Percentiles rank a stretch among this genome's conserved stretches.
These are phyloP conservation scores for Ctena decussata DNA, from an alignment of 2,888 invertebrate species.

Conservation along the genomic window DNA sequence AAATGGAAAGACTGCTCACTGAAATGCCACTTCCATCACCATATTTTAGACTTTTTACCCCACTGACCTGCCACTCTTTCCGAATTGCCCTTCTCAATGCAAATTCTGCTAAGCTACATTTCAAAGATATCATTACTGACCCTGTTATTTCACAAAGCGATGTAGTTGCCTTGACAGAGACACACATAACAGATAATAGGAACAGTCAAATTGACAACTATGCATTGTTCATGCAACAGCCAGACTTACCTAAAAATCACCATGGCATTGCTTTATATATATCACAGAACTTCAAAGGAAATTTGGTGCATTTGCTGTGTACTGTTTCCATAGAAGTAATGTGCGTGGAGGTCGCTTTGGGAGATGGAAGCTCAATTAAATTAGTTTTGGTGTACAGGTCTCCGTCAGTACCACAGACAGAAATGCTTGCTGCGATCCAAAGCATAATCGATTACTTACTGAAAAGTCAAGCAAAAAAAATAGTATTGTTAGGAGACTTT, in stretches of 20 bases:
- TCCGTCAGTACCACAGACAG: not conserved
- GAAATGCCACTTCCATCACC: too few relatives aligned
- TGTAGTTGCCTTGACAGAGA: not conserved
- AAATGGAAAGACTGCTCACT: not conserved
- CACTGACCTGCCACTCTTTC: not conserved
- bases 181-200: not conserved
- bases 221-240: too few relatives aligned
- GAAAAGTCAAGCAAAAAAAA: not conserved
- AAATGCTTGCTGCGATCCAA: not conserved
- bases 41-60: not conserved
- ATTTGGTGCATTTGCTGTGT: too few relatives aligned
- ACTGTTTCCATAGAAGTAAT: too few relatives aligned
- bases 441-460: not conserved
- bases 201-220: too few relatives aligned
- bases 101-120: not conserved
- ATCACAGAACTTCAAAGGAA: too few relatives aligned
- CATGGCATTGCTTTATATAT: too few relatives aligned
- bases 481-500: too few relatives aligned
- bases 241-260: too few relatives aligned
- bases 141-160: not conserved
- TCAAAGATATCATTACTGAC: not conserved
- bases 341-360: too few relatives aligned
- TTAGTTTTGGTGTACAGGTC: too few relatives aligned
- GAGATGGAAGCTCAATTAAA: too few relatives aligned
- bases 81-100: not conserved